A percentile compares a stretch with the other conserved stretches of the same genome.
Conservation (phyloP, 2,888 invertebrate genomes). For the Lissonota sp. region DNA sequence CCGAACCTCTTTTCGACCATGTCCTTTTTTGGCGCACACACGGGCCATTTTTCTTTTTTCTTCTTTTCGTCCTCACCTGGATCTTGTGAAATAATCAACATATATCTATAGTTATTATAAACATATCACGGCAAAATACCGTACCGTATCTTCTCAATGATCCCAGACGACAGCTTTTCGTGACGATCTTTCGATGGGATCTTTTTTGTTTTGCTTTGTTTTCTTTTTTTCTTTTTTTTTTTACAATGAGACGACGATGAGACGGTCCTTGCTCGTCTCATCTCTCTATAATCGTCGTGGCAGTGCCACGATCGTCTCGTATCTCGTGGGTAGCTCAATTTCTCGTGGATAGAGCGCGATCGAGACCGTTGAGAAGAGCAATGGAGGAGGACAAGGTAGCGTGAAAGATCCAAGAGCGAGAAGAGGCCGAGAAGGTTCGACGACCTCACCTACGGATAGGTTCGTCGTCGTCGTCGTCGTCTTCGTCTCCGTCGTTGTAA, state of each 20-base stretch:
- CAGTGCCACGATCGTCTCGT: constrained; percentile 30
- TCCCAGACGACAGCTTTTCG: too few relatives aligned
- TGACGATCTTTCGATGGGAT: neutral
- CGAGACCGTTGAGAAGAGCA: constrained; percentile 8
- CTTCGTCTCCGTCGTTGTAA: neutral
- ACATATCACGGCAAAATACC: neutral
- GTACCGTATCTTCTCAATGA: neutral
- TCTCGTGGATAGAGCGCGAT: constrained; percentile 26
- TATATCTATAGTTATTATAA: constrained; percentile 28
- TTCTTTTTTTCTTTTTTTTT: constrained; percentile 2
- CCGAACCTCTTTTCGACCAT: constrained; percentile 51
- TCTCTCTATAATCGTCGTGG: constrained; percentile 39
- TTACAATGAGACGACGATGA: constrained; percentile 32
- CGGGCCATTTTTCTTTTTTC: neutral
- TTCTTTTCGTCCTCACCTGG: constrained; percentile 26
- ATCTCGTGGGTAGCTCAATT: constrained; percentile 57
- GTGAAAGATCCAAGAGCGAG: constrained; percentile 44
- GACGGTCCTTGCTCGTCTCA: constrained; percentile 9
- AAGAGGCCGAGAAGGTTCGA: constrained; percentile 61
- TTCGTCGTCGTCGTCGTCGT: constrained; percentile 29
- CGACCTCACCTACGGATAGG: constrained; percentile 62
- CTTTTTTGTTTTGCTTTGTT: neutral
- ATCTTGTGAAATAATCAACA: constrained; percentile 63
- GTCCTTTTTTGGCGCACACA: constrained; percentile 30
- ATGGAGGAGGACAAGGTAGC: constrained; percentile 48